phyloP scores from a whole-genome alignment of 1,140 invertebrate species.

The Babylonia areolata region DNA sequence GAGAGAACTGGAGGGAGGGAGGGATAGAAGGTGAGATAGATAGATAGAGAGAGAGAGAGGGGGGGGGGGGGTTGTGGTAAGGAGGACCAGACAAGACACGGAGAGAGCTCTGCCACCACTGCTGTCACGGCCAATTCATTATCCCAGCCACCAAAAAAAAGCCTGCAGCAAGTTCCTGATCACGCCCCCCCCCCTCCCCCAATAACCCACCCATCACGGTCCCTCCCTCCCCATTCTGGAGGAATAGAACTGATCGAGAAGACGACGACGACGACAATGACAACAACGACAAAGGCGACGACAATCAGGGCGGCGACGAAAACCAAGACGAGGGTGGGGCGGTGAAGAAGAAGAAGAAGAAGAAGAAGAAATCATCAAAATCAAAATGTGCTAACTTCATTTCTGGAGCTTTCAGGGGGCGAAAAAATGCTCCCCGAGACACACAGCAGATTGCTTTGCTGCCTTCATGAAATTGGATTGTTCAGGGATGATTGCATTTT shows the following conservation, averaged over 20 bases:
- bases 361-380: neutral
- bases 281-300: neutral
- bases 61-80: too few relatives aligned
- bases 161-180: too few relatives aligned
- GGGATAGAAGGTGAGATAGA: neutral
- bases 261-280: neutral
- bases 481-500: neutral
- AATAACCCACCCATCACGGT: too few relatives aligned
- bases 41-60: neutral
- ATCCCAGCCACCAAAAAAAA: neutral
- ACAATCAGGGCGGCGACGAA: neutral
- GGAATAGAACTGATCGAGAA: neutral
- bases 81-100: too few relatives aligned
- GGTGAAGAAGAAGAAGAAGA: neutral
- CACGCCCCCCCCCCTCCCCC: too few relatives aligned
- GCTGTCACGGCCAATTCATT: neutral
- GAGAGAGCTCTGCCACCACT: neutral
- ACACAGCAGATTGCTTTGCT: neutral
- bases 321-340: neutral
- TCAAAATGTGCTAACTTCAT: neutral
- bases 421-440: neutral
- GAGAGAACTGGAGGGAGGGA: too few relatives aligned
- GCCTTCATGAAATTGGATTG: neutral
- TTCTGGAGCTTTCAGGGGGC: neutral
- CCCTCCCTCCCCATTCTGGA: neutral